Conservation (phyloP, 1,140 invertebrate species). For the Potamilus streckersoni region DNA sequence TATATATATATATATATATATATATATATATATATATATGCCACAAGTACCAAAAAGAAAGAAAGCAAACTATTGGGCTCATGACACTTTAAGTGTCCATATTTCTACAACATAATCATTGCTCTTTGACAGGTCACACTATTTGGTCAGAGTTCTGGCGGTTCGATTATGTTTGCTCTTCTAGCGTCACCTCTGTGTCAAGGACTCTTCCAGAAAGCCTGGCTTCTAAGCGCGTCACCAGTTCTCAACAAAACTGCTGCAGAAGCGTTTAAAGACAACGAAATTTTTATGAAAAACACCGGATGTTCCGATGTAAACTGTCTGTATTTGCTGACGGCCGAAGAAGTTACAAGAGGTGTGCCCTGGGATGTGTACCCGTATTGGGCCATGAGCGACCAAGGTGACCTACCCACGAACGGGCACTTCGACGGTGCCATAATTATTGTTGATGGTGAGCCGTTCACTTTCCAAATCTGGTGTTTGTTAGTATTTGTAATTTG, state of each 20-base stretch:
- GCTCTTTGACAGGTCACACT: constrained; percentile 45
- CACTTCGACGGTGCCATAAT: constrained; percentile 41
- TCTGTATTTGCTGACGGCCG: constrained; percentile 34
- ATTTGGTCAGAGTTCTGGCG: constrained; percentile 57
- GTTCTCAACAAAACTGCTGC: constrained; percentile 44
- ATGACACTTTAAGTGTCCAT: neutral
- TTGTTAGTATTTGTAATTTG: neutral
- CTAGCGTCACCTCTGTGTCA: constrained; percentile 39
- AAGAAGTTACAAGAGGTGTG: constrained; percentile 34
- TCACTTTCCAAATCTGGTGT: neutral
- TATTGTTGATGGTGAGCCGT: constrained; percentile 46
- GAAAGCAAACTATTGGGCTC: neutral
- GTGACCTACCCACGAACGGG: constrained; percentile 25
- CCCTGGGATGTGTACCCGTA: constrained; percentile 40
- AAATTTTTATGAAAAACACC: constrained; percentile 35
- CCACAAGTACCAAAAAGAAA: neutral
- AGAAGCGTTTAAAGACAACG: constrained; percentile 40
- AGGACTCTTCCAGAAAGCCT: constrained; percentile 53
- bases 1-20: no score
- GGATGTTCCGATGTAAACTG: constrained; percentile 42
- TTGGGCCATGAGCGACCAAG: constrained; percentile 40
- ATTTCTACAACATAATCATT: neutral
- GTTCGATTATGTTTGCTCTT: constrained; percentile 47
- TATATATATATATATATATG: no score
- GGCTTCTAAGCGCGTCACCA: constrained; percentile 47